phyloP scores from a whole-genome alignment of 2,888 invertebrate genomes.

The Tinea semifulvella region DNA sequence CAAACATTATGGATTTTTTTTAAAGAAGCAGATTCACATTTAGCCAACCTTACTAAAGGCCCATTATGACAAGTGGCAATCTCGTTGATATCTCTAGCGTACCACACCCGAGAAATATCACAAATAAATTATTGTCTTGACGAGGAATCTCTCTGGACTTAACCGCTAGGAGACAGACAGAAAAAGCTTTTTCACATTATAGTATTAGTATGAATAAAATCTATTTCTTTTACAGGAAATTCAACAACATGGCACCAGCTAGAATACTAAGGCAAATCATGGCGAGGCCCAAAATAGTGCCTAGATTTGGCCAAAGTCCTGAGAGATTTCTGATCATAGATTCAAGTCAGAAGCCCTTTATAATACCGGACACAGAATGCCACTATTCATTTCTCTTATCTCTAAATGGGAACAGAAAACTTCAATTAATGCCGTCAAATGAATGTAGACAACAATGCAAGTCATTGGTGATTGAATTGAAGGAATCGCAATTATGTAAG shows the following conservation, averaged over 20 bases:
- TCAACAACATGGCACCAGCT: slow-evolving; percentile 79
- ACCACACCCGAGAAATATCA: no score
- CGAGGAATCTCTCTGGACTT: no score
- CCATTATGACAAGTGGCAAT: no score
- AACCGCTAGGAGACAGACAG: no score
- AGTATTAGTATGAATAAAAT: no score
- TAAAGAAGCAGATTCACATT: no score
- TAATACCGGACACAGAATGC: slow-evolving; percentile 83
- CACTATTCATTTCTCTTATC: slow-evolving; percentile 80
- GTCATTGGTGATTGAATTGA: slow-evolving; percentile 74
- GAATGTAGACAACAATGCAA: slow-evolving; percentile 79
- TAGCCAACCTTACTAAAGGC: no score
- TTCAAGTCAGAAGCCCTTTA: slow-evolving; percentile 70
- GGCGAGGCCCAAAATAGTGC: slow-evolving; percentile 74
- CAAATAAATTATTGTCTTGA: no score
- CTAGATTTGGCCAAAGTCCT: slow-evolving; percentile 77
- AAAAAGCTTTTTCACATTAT: no score
- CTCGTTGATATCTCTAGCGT: no score
- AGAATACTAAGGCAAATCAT: slow-evolving; percentile 77
- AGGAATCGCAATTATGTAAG: slow-evolving; percentile 81
- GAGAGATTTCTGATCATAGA: slow-evolving; percentile 84
- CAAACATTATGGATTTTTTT: no score
- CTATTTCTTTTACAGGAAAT: slow-evolving; percentile 70
- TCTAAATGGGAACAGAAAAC: slow-evolving; percentile 75
- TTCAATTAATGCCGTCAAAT: slow-evolving; percentile 78